Base-by-base conservation (phyloP, 2,113 vertebrate genomes). In the Ranitomeya imitator region DNA sequence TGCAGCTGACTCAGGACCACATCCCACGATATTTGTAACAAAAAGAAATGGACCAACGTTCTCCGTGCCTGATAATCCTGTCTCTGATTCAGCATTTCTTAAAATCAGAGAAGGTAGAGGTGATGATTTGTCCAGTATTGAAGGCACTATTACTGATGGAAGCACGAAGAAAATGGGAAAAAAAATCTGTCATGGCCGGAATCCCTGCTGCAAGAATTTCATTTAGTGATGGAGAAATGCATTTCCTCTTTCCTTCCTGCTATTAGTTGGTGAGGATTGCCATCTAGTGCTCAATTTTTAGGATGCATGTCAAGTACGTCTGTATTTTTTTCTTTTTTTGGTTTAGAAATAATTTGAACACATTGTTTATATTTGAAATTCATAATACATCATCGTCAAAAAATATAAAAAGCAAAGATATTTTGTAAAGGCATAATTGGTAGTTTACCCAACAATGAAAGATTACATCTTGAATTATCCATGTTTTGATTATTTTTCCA, bases 181-280 rank as follows among this genome's bases (percentile, higher is more conserved):
- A 76, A 21, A 45, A 31, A 16, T 76, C 71, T 71, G 19, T 73
- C n/a, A 71, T 71, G 83, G 65, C 83, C 89, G 52, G 88, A 95
- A 95, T 54, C 26, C 89, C 4, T 93, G 94, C 9, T 90, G 81
- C 26, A 94, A 95, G 87, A 95, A 94, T 90, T 94, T 96, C 10
- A 95, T 91, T 90, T 92, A 90, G 73, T 93, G 85, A 2, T 59
- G 54, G 67, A 59, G 83, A 85, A 37, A 74, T 31, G 10, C 54
- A 74, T 74, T 55, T 60, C 15, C 26, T 59, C 13, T 80, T 79
- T 7, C 14, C 57, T 26, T 26, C 9, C 11, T 54, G 51, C 79
- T 74, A 88, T 80, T 74, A 82, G 54, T 79, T 82, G 79, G 63
- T 81, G n/a, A 6, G 80, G 65, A 87, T 12, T 87, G 86, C 26